A percentile compares a stretch with the other conserved stretches of the same genome.
These are phyloP conservation scores for Pteria penguin DNA, from an alignment of 2,888 invertebrate species.

Conservation along the genomic window DNA sequence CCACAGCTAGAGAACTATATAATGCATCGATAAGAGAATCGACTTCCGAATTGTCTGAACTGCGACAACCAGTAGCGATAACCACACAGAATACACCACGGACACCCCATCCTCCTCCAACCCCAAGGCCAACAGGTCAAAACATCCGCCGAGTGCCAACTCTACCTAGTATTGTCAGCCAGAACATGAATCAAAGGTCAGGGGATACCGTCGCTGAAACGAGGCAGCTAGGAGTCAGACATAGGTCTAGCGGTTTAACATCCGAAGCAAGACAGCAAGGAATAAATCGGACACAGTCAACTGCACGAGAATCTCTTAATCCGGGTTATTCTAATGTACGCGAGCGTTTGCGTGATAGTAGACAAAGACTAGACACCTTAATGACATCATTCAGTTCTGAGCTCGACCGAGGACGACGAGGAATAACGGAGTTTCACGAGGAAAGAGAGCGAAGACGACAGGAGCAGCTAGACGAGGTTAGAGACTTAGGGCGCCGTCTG, in stretches of 20 bases:
- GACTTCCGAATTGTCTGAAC: background rate
- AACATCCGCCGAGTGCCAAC: constrained; percentile 54
- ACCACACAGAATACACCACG: constrained; percentile 15
- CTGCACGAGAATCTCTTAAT: background rate
- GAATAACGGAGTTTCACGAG: constrained; percentile 65
- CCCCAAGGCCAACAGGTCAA: constrained; percentile 54
- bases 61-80: background rate
- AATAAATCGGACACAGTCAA: background rate
- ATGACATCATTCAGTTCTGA: constrained; percentile 69
- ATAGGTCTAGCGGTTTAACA: constrained; percentile 1
- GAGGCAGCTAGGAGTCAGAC: background rate
- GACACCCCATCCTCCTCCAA: constrained; percentile 42
- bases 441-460: constrained; percentile 67
- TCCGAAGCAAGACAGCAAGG: constrained; percentile 28
- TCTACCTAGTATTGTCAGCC: constrained; percentile 54
- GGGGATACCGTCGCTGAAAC: background rate
- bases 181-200: constrained; percentile 12
- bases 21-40: background rate
- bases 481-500: constrained; percentile 68
- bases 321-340: constrained; percentile 55
- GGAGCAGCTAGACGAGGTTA: constrained; percentile 72
- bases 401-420: constrained; percentile 66
- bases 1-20: constrained; percentile 5
- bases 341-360: constrained; percentile 68
- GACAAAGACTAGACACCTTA: constrained; percentile 65